Conservation (phyloP, 2,888 invertebrate species). For the Eupithecia subumbrata region DNA sequence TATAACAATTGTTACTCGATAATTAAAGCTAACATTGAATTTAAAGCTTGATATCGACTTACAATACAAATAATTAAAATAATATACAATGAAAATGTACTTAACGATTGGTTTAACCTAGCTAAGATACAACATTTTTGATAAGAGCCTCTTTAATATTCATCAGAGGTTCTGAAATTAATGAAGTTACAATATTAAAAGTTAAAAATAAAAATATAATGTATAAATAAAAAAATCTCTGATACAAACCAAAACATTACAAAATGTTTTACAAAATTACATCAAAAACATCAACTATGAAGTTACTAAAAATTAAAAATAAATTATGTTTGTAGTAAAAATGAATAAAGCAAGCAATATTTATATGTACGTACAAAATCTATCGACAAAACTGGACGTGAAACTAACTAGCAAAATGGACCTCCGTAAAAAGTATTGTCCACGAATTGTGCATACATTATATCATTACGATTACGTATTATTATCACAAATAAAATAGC, state of each 20-base stretch:
- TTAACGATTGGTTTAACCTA: conserved; percentile 38
- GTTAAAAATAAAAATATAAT: neutral
- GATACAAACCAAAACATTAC: neutral
- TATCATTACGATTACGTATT: conserved; percentile 68
- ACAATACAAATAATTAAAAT: conserved; percentile 51
- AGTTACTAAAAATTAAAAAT: neutral
- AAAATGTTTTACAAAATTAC: neutral
- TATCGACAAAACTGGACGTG: conserved; percentile 72
- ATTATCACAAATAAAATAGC: conserved; percentile 73
- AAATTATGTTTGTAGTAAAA: neutral
- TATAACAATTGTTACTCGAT: conserved; percentile 64
- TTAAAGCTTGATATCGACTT: conserved; percentile 82
- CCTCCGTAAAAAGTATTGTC: conserved; percentile 81
- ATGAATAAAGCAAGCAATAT: conserved; percentile 55
- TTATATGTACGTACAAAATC: conserved; percentile 66
- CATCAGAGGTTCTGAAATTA: neutral
- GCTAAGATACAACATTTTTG: conserved; percentile 17
- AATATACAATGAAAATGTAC: conserved; percentile 32
- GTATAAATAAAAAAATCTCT: neutral
- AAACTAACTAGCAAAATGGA: conserved; percentile 74
- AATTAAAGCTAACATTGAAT: conserved; percentile 83
- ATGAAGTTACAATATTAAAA: neutral
- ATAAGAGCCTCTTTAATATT: conserved; percentile 15
- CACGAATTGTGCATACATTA: conserved; percentile 76
- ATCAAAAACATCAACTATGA: neutral